phyloP scores from a whole-genome alignment of 2,888 invertebrate species.

The Carterocephalus palaemon region DNA sequence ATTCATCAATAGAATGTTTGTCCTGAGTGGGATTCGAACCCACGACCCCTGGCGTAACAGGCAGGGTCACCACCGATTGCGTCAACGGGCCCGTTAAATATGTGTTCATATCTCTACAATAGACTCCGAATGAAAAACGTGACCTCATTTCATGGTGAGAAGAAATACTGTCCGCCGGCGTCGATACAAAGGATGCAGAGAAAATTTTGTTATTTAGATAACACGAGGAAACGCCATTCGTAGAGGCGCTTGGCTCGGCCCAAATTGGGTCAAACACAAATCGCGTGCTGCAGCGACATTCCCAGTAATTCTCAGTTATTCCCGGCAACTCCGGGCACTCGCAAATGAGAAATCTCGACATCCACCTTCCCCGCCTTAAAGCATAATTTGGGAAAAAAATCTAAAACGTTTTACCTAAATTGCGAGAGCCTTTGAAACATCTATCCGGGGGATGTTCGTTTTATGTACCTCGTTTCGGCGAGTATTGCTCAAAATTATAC shows the following conservation, averaged over 20 bases:
- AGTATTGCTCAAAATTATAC: constrained; percentile 5
- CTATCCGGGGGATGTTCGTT: constrained; percentile 6
- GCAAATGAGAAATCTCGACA: constrained; percentile 25
- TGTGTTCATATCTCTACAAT: too few relatives aligned
- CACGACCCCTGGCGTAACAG: too few relatives aligned
- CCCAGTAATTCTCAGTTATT: too few relatives aligned
- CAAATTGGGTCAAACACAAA: constrained; percentile 25
- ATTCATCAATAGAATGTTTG: too few relatives aligned
- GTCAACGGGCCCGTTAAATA: too few relatives aligned
- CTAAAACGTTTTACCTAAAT: constrained; percentile 21
- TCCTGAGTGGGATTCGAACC: too few relatives aligned
- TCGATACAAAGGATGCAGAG: constrained; percentile 10
- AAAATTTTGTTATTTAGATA: constrained; percentile 24
- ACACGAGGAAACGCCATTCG: constrained; percentile 16
- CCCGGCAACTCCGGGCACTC: constrained; percentile 20
- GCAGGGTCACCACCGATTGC: too few relatives aligned
- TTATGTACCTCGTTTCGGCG: constrained; percentile 12
- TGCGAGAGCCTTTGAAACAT: constrained; percentile 22
- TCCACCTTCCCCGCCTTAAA: constrained; percentile 22
- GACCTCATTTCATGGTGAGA: too few relatives aligned
- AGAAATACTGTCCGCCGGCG: neutral
- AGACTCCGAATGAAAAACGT: too few relatives aligned
- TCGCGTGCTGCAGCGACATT: constrained; percentile 20
- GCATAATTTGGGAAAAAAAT: constrained; percentile 23
- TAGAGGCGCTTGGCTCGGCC: constrained; percentile 21